Evolutionary conservation across 2,888 invertebrate species (phyloP), one percentile per base, ranked within the genome.

Genomic region (Lasius fuliginosus): DNA sequence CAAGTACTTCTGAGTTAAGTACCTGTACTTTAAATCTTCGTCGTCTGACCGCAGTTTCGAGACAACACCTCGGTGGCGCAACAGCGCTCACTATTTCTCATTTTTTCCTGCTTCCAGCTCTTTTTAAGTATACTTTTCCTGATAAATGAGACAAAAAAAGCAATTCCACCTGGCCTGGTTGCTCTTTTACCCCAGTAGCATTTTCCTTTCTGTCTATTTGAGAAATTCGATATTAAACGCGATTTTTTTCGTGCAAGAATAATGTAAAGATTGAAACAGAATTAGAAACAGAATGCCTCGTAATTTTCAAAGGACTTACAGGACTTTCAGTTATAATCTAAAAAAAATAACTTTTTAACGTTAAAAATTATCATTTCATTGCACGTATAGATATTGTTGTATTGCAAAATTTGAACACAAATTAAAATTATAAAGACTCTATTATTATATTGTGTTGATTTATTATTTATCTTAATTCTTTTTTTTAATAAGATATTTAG

Each of bases 1-100:
- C 88, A 83, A 86, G 90, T 90, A 92, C 90, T 90, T 92, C 90
- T 87, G 87, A 87, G 92, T 90, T 75, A 84, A 64, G 53, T n/a
- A n/a, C 56, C 46, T 65, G 68, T 23, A 27, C 49, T 83, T 71
- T 33, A 36, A 23, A 23, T 68, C 42, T 65, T 46, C 42, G 30
- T 65, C 65, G 30, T 76, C n/a, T 33, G 18, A 53, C 60, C 33
- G 18, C 11, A 62, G 46, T 23, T 68, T 49, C 67, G 40, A 40
- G 40, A 40, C 68, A 53, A 76, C 67, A 27, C 68, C 46, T 49
- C 40, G 73, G 60, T 36, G 23, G 62, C 65, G 49, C 36, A 49
- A 56, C 53, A 33, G 56, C 73, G 76, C 79, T 71, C 84, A 60
- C 73, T 81, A 82, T 84, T 86, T 83, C 64, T 86, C 67, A 82